phyloP scores from a whole-genome alignment of 2,797 vertebrate species.

The Phalanger gymnotis region DNA sequence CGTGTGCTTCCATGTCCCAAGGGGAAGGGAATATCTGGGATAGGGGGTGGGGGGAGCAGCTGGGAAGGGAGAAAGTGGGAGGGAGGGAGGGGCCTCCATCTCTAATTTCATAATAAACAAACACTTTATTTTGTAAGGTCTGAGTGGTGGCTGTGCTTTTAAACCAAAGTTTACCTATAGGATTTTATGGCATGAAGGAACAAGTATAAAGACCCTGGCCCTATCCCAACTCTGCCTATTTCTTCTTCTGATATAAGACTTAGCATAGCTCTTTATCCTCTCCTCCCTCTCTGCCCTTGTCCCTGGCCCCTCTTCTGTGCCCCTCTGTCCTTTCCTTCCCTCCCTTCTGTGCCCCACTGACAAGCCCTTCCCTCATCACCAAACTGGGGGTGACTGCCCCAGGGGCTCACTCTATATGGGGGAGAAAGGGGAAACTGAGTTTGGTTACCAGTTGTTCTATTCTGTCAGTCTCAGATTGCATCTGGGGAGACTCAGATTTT shows the following conservation, averaged over 20 bases:
- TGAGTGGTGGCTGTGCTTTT: constrained; percentile 22
- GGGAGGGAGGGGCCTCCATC: constrained; percentile 80
- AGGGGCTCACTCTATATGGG: neutral
- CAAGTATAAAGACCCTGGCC: neutral
- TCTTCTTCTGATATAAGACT: neutral
- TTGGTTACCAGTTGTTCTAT: neutral
- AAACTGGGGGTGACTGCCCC: neutral
- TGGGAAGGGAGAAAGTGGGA: constrained; percentile 68
- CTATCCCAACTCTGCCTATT: neutral
- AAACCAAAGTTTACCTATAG: neutral
- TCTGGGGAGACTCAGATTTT: constrained; percentile 25
- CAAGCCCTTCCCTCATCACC: neutral
- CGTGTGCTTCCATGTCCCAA: constrained; percentile 63
- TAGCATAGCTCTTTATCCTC: neutral
- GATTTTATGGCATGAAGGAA: neutral
- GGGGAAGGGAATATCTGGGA: constrained; percentile 22
- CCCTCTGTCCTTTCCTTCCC: neutral
- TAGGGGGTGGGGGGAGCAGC: constrained; percentile 55
- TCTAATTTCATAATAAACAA: constrained; percentile 84
- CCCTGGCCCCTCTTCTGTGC: neutral
- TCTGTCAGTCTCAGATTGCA: neutral
- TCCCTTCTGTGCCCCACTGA: neutral
- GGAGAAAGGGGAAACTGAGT: neutral
- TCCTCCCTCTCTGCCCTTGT: neutral
- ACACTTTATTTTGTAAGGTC: constrained; percentile 83